These are phyloP conservation scores for Silvanus unidentatus DNA, from an alignment of 2,888 invertebrate species.

Conservation along the genomic window DNA sequence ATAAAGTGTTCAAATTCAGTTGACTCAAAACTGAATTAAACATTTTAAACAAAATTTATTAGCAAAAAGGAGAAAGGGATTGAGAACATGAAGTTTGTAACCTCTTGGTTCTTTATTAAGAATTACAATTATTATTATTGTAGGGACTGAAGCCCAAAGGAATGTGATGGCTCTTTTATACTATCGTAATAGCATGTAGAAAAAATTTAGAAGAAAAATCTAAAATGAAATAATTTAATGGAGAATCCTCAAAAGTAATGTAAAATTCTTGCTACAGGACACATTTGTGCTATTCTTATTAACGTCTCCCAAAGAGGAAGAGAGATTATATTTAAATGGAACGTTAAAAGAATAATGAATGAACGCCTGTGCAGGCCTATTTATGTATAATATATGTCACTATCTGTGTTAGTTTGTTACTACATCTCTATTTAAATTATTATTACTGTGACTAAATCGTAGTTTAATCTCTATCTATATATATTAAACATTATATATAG, in stretches of 20 bases:
- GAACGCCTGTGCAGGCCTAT: conserved; percentile 34
- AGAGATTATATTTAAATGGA: neutral
- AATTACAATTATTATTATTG: conserved; percentile 22
- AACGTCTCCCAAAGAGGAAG: conserved; percentile 1
- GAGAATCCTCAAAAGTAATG: neutral
- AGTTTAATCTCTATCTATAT: conserved; percentile 29
- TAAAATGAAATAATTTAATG: neutral
- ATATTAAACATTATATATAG: conserved; percentile 53
- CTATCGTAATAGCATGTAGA: conserved; percentile 30
- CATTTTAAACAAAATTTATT: too few relatives aligned
- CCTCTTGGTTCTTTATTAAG: conserved; percentile 24
- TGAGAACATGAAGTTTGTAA: conserved; percentile 14
- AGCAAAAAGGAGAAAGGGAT: neutral
- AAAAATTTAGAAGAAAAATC: conserved; percentile 3
- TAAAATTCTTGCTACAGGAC: conserved; percentile 29
- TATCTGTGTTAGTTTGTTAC: conserved; percentile 48
- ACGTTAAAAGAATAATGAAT: conserved; percentile 3
- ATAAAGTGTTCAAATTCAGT: too few relatives aligned
- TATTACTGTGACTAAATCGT: conserved; percentile 41
- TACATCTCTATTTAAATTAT: conserved; percentile 36
- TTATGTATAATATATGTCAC: conserved; percentile 44
- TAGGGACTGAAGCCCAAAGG: conserved; percentile 43
- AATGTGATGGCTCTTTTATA: conserved; percentile 47
- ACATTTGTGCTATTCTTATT: conserved; percentile 12
- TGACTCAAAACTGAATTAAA: too few relatives aligned